A percentile compares a stretch with the other conserved stretches of the same genome.
Conservation (phyloP, 1,140 invertebrate genomes). For the Eufriesea mexicana region DNA sequence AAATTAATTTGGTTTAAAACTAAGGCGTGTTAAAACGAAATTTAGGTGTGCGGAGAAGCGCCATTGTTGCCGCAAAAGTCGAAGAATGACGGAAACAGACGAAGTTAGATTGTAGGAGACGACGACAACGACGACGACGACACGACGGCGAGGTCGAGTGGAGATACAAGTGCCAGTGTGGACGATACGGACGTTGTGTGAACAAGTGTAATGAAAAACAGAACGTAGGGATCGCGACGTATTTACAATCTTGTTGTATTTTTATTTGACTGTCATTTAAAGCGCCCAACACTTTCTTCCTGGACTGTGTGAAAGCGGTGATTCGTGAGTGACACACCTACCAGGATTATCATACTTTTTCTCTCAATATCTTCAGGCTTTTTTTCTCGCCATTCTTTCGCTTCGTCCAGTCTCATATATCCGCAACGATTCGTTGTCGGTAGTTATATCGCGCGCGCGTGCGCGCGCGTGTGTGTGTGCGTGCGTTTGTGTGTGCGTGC, state of each 20-base stretch:
- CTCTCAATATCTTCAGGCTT: neutral
- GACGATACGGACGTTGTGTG: constrained; percentile 55
- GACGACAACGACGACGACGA: neutral
- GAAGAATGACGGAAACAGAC: constrained; percentile 45
- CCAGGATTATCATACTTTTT: constrained; percentile 29
- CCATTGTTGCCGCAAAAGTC: constrained; percentile 13
- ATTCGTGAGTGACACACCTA: constrained; percentile 51
- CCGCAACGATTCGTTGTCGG: too few species aligned
- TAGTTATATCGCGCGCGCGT: neutral
- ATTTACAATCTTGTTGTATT: constrained; percentile 52
- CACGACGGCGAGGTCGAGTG: constrained; percentile 26
- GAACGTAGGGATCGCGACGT: constrained; percentile 63
- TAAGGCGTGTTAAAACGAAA: neutral
- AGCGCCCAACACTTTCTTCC: constrained; percentile 2
- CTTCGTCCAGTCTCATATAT: neutral
- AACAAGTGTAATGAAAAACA: constrained; percentile 68
- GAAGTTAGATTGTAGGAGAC: constrained; percentile 33
- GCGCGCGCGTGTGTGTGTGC: too few species aligned
- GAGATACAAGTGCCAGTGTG: constrained; percentile 65
- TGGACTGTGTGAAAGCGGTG: constrained; percentile 48
- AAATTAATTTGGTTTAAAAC: too few species aligned
- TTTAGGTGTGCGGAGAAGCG: neutral
- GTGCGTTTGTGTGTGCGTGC: neutral
- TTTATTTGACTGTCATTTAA: constrained; percentile 41
- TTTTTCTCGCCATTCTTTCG: constrained; percentile 15